Conservation (phyloP, 2,113 vertebrate species). For the Corythoichthys haematopterus region DNA sequence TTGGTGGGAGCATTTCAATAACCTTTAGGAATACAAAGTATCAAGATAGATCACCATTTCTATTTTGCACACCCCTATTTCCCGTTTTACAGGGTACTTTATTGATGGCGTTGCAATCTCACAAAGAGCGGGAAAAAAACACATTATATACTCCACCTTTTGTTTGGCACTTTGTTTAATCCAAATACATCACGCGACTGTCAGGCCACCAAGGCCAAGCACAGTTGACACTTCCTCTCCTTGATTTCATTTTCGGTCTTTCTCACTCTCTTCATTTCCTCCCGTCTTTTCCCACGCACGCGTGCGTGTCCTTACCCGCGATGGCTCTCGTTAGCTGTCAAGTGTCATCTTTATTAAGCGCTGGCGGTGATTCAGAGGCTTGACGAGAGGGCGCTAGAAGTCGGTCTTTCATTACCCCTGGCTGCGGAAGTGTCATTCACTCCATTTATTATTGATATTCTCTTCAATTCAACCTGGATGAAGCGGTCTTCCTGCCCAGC, state of each 20-base stretch:
- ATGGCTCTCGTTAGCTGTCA: conserved; percentile 74
- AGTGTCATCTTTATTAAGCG: conserved; percentile 77
- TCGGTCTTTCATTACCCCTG: conserved; percentile 70
- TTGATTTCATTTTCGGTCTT: conserved; percentile 28
- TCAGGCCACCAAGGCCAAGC: conserved; percentile 17
- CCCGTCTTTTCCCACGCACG: conserved; percentile 19
- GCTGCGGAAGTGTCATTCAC: conserved; percentile 70
- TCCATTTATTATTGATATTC: conserved; percentile 72
- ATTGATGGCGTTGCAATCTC: background rate
- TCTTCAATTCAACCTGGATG: conserved; percentile 74
- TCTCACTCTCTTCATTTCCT: conserved; percentile 7
- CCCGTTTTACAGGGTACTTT: too few species aligned
- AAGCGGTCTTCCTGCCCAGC: conserved; percentile 54
- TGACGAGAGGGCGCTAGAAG: conserved; percentile 67
- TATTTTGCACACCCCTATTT: too few species aligned
- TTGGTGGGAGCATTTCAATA: too few species aligned
- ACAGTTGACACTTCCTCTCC: conserved; percentile 35
- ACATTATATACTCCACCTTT: background rate
- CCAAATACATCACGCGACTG: background rate
- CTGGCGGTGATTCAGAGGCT: conserved; percentile 68
- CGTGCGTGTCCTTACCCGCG: conserved; percentile 46
- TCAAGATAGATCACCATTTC: too few species aligned
- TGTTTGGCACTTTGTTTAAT: background rate
- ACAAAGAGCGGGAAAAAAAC: background rate
- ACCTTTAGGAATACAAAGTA: too few species aligned